phyloP scores from a whole-genome alignment of 2,113 vertebrate species.

The Strigops habroptila region DNA sequence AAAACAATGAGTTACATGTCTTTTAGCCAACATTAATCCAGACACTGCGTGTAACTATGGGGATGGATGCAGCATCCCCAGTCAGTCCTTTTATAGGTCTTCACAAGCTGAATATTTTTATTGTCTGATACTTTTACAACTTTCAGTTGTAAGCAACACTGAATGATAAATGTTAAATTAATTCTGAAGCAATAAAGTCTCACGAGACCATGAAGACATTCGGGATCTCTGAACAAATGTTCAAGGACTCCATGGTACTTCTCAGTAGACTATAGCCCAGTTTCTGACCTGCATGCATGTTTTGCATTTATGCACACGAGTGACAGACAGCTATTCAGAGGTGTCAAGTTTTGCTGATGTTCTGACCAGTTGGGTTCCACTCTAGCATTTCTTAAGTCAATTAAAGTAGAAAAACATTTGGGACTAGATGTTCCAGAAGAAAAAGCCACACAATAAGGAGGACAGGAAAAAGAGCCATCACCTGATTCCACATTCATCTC shows the following conservation, averaged over 20 bases:
- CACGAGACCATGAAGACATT: background rate
- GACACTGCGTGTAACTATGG: background rate
- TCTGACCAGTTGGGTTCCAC: background rate
- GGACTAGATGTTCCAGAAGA: background rate
- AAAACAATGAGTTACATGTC: background rate
- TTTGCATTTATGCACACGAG: background rate
- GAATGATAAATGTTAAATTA: background rate
- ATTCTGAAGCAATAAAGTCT: background rate
- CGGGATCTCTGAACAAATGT: background rate
- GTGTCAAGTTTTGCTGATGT: background rate
- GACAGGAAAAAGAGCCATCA: background rate
- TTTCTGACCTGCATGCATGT: background rate
- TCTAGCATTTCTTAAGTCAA: background rate
- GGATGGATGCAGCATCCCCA: background rate
- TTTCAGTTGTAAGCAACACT: background rate
- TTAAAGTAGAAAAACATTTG: background rate
- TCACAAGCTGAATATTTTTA: background rate
- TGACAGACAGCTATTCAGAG: background rate
- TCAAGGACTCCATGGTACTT: background rate
- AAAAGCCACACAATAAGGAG: background rate
- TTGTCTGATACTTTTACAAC: background rate
- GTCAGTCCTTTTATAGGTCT: background rate
- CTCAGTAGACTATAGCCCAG: background rate
- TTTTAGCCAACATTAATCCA: background rate
- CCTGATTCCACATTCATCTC: background rate